Evolutionary conservation across 2,888 invertebrate species (phyloP).

Genomic region (Euzophera pinguis): DNA sequence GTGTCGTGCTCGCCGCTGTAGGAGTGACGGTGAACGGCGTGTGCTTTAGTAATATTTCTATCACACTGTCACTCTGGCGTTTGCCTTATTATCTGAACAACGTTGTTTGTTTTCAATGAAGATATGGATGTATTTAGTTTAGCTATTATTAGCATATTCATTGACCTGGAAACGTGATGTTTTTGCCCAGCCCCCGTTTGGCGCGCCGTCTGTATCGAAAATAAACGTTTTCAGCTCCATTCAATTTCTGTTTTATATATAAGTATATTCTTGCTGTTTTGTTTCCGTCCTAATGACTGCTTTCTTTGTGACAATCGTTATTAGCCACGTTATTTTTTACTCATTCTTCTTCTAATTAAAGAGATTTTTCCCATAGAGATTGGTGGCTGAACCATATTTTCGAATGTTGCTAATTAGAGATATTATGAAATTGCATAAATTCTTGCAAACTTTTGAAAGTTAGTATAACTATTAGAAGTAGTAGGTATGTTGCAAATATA

Average conservation of each 20-base stretch:
- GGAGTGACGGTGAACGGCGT: too few relatives aligned
- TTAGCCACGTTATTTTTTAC: not conserved
- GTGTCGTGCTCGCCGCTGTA: too few relatives aligned
- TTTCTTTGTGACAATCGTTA: not conserved
- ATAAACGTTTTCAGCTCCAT: conserved; percentile 7
- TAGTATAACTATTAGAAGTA: too few relatives aligned
- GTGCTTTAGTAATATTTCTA: too few relatives aligned
- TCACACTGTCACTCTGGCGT: not conserved
- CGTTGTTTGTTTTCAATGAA: not conserved
- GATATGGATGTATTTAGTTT: not conserved
- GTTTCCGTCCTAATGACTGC: not conserved
- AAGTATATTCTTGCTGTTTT: not conserved
- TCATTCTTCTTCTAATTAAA: too few relatives aligned
- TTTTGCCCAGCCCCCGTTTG: not conserved
- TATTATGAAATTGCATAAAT: too few relatives aligned
- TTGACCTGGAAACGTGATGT: conserved; percentile 27
- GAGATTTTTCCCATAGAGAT: too few relatives aligned
- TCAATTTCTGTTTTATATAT: conserved; percentile 2
- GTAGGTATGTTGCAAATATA: too few relatives aligned
- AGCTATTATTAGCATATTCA: conserved; percentile 26
- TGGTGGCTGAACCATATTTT: too few relatives aligned
- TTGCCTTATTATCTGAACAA: not conserved
- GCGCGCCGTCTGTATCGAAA: conserved; percentile 1
- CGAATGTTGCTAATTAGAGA: too few relatives aligned
- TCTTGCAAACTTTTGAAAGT: too few relatives aligned